Evolutionary conservation across 92 coral and sea anemone genomes (phyloP), one percentile per base, ranked within the genome.

Genomic region (Porites cylindrica): DNA sequence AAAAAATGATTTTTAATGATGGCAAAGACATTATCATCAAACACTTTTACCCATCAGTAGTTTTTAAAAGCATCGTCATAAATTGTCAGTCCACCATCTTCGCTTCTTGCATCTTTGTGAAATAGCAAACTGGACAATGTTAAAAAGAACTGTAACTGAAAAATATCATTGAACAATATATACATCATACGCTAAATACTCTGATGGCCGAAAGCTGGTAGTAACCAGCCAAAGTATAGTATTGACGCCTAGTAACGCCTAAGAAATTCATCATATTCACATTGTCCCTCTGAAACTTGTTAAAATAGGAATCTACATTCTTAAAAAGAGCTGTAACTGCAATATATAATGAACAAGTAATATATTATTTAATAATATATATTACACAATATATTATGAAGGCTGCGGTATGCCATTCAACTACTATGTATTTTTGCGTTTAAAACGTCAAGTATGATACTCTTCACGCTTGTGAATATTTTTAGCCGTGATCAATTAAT

Each of bases 341-440:
- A 60, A 21, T 21, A 60, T 60, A 60, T 60, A 60, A 62, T 62
- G 67, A 62, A 62, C 13, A 5, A 62, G 1, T 62, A 21, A 21
- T 21, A 21, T 21, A 21, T 21, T 21, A 21, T 21, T 21, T 21
- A 21, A 21, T 9, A 12, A 62, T 62, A 62, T 20, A 62, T 62
- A 17, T 12, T 62, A 62, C 67, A 62, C 67, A 12, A 16, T 62
- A 62, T 62, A 62, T 62, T 62, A 62, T 62, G 67, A 62, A 62
- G 67, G 67, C 67, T 62, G 67, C n/a, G 67, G 13, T 62, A 62
- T 62, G 67, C 67, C 67, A 62, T 62, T 62, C 67, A 62, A 62
- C 67, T 62, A 21, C 23, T 21, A 21, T 21, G 23, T 21, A 21
- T 21, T 21, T 21, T 21, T 21, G 23, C 23, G 23, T 21, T 21